phyloP scores from a whole-genome alignment of 2,113 vertebrate genomes.

The Trogon surrucura region DNA sequence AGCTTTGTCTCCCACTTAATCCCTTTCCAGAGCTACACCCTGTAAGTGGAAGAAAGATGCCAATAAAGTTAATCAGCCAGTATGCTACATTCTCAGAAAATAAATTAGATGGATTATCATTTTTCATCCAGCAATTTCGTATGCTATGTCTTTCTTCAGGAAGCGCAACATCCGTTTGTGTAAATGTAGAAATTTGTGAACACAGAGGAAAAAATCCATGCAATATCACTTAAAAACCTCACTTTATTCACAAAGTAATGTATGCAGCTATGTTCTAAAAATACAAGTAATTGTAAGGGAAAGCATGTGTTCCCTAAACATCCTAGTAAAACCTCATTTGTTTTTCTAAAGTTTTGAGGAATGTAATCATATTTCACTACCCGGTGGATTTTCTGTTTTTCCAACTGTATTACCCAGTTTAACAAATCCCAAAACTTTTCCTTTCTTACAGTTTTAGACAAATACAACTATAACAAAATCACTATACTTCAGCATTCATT shows the following conservation, averaged over 20 bases:
- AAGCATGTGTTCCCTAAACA: background rate
- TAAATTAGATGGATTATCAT: background rate
- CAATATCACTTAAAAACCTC: background rate
- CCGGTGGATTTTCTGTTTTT: background rate
- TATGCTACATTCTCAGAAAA: background rate
- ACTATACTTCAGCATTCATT: background rate
- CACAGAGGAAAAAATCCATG: background rate
- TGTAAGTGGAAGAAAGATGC: background rate
- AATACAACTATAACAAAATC: background rate
- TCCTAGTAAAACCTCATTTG: background rate
- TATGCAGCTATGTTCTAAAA: background rate
- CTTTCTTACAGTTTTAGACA: background rate
- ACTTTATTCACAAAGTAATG: background rate
- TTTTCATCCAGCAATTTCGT: background rate
- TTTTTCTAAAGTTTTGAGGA: background rate
- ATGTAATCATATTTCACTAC: background rate
- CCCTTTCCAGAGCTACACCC: background rate
- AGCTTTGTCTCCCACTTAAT: background rate
- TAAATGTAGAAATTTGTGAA: background rate
- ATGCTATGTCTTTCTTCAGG: background rate
- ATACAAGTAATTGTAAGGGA: background rate
- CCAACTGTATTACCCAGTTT: background rate
- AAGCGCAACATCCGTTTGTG: background rate
- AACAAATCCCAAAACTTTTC: background rate
- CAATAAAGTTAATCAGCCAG: conserved; percentile 10